phyloP scores from a whole-genome alignment of 2,113 vertebrate species.

The Spermophilus dauricus region DNA sequence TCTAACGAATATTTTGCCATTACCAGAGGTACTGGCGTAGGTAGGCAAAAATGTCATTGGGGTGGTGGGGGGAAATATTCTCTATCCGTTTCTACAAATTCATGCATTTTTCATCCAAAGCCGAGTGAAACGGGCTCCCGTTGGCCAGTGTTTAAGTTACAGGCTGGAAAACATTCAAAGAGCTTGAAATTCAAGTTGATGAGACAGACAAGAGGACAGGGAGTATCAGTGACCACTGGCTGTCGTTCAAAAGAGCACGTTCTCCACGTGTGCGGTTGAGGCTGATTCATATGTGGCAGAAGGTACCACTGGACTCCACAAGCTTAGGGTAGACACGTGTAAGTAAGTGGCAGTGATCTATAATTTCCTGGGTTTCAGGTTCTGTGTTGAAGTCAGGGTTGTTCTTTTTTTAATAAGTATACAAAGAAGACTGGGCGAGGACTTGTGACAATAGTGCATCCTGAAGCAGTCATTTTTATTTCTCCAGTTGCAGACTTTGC shows the following conservation, averaged over 20 bases:
- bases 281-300: neutral
- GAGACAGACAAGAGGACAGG: slow-evolving; percentile 51
- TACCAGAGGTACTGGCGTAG: neutral
- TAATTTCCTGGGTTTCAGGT: neutral
- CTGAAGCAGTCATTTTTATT: neutral
- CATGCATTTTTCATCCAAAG: slow-evolving; percentile 75
- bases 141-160: slow-evolving; percentile 75
- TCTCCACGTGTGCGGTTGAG: neutral
- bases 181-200: slow-evolving; percentile 79
- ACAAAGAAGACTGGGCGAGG: too few species aligned
- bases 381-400: neutral
- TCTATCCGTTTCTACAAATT: slow-evolving; percentile 35
- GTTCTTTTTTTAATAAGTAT: neutral
- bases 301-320: neutral
- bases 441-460: neutral
- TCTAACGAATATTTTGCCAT: slow-evolving; percentile 3
- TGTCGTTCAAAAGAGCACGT: slow-evolving; percentile 7
- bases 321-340: neutral
- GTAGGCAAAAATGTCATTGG: neutral
- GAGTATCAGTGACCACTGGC: neutral
- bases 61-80: neutral
- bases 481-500: neutral
- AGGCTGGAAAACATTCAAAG: slow-evolving; percentile 79
- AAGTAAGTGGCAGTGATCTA: neutral
- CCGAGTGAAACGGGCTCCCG: slow-evolving; percentile 42